Evolutionary conservation across 2,797 vertebrate species (phyloP).

Genomic region (Nannoperca obscura): DNA sequence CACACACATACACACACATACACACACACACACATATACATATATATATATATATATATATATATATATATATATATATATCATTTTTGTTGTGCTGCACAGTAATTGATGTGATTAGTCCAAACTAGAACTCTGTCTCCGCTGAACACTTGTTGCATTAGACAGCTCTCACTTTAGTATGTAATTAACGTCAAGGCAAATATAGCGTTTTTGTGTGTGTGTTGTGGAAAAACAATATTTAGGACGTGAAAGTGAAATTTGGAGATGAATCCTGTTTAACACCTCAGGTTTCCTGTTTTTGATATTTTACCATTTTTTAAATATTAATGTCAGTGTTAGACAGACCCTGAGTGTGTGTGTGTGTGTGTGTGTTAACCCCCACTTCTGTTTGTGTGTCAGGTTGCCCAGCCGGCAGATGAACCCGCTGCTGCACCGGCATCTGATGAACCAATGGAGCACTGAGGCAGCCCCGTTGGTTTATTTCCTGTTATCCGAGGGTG

Average conservation of each 20-base stretch:
- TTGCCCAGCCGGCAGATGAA: constrained; percentile 88
- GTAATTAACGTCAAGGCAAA: not conserved
- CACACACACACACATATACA: too few species aligned
- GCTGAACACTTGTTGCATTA: not conserved
- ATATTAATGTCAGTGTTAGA: not conserved
- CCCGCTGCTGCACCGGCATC: constrained; percentile 83
- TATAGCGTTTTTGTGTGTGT: not conserved
- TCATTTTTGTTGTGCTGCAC: not conserved
- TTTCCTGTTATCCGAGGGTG: constrained; percentile 28
- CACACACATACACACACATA: too few species aligned
- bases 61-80: too few species aligned
- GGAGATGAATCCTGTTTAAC: not conserved
- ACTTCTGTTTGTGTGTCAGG: constrained; percentile 74
- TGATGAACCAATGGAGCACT: constrained; percentile 97
- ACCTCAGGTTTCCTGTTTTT: not conserved
- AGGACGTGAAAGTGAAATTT: not conserved
- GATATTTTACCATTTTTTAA: too few species aligned
- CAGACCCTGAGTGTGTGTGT: not conserved
- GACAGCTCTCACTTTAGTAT: not conserved
- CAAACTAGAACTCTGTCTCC: not conserved
- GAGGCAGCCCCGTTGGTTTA: constrained; percentile 46
- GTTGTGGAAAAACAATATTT: too few species aligned
- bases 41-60: too few species aligned
- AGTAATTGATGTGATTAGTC: not conserved
- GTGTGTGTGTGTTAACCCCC: not conserved